Percentiles rank a stretch among this genome's conserved stretches.
phyloP scores from a whole-genome alignment of 2,113 vertebrate species.

The Laticauda laticaudata region DNA sequence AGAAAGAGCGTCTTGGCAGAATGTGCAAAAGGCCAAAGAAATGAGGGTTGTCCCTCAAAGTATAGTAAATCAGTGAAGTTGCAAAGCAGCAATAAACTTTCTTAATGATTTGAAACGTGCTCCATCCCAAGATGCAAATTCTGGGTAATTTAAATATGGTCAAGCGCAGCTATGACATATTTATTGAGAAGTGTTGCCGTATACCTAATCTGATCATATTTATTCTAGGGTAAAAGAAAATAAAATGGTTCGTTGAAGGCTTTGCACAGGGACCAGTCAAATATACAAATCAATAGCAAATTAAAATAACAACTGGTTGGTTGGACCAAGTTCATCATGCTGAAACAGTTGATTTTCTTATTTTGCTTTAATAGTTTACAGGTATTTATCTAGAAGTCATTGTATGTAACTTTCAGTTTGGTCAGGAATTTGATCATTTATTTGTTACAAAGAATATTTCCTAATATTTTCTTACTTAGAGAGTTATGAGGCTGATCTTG shows the following conservation, averaged over 20 bases:
- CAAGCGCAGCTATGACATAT: neutral
- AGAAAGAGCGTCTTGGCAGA: conserved; percentile 33
- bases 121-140: conserved; percentile 31
- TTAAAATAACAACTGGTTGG: neutral
- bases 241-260: neutral
- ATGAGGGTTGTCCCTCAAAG: conserved; percentile 40
- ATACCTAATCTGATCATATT: neutral
- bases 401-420: neutral
- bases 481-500: neutral
- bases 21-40: conserved; percentile 28
- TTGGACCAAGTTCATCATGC: neutral
- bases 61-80: conserved; percentile 48
- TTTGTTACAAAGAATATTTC: neutral
- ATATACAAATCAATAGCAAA: neutral
- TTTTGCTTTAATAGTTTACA: neutral
- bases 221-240: neutral
- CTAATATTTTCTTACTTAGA: neutral
- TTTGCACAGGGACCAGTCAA: neutral
- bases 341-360: neutral
- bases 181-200: neutral
- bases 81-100: conserved; percentile 30
- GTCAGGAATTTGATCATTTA: neutral
- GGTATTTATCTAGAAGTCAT: neutral
- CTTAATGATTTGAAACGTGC: conserved; percentile 24
- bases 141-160: conserved; percentile 35